Base-by-base conservation (phyloP, 1,140 invertebrate species). In the Cherax destructor region DNA sequence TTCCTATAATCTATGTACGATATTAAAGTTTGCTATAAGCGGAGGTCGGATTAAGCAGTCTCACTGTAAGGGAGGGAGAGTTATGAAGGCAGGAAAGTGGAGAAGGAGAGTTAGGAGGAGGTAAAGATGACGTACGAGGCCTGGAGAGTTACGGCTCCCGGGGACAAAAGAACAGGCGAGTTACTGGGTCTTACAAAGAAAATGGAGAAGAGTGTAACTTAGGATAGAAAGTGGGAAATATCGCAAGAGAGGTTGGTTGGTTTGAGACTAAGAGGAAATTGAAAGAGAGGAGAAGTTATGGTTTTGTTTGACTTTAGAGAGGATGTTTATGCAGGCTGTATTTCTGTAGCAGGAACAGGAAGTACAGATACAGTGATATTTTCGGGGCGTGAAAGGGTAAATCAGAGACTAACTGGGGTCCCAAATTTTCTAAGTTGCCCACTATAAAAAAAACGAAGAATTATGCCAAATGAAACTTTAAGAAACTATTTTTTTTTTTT, bases 1-100 rank as follows among this genome's bases (percentile, higher is more conserved):
- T 91, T 91, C 52, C 89, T 86, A n/a, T 91, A 91, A 91, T 91
- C 74, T 91, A 91, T 72, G 89, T 91, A 49, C 80, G 89, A 91
- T 91, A 91, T 91, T 91, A 91, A 91, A 83, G 83, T 91, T 91
- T 80, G 88, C 83, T 91, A 80, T 91, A 91, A 91, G 89, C 89
- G 83, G 87, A 83, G 77, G 87, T 69, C 81, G 89, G 89, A 91
- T 85, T 91, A 91, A 91, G 83, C 83, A 86, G 81, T 91, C 59
- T 79, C 89, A 86, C 83, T 85, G 89, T 86, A 85, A 91, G 83
- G 81, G 83, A 91, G 76, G 89, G 83, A 91, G 83, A 91, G 59
- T 84, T 91, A 91, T 65, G 74, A 72, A 85, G 83, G 89, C 83
- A 86, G 89, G 89, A 85, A 80, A 91, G 89, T 91, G 76, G 89